phyloP scores from a whole-genome alignment of 2,113 vertebrate species.

The Siniperca knerii region DNA sequence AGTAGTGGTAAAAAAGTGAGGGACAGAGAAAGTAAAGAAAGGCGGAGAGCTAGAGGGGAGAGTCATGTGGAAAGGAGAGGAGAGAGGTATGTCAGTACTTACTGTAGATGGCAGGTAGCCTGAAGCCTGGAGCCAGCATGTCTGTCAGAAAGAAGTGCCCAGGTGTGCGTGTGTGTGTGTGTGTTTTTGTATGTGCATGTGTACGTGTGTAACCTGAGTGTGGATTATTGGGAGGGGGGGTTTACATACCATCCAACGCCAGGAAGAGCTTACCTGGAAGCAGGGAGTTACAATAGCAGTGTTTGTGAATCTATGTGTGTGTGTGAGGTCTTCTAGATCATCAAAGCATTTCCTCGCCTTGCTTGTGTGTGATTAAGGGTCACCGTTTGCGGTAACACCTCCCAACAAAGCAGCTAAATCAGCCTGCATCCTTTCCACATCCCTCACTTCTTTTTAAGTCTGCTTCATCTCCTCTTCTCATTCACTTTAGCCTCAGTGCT shows the following conservation, averaged over 20 bases:
- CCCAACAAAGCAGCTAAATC: slow-evolving; percentile 65
- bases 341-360: slow-evolving; percentile 68
- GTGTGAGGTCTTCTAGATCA: slow-evolving; percentile 68
- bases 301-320: slow-evolving; percentile 57
- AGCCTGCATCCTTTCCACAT: slow-evolving; percentile 46
- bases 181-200: neutral
- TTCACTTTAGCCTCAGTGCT: slow-evolving; percentile 35
- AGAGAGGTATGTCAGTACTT: slow-evolving; percentile 74
- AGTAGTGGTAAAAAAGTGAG: slow-evolving; percentile 27
- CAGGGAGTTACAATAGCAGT: slow-evolving; percentile 63
- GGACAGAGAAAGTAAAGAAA: slow-evolving; percentile 55
- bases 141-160: slow-evolving; percentile 77
- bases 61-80: slow-evolving; percentile 49
- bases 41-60: slow-evolving; percentile 41
- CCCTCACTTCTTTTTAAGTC: slow-evolving; percentile 26
- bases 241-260: slow-evolving; percentile 70
- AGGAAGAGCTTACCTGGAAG: slow-evolving; percentile 76
- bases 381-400: slow-evolving; percentile 66
- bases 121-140: slow-evolving; percentile 81
- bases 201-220: slow-evolving; percentile 66
- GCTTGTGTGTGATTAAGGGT: slow-evolving; percentile 68
- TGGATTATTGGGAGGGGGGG: slow-evolving; percentile 62
- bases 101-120: slow-evolving; percentile 81
- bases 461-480: slow-evolving; percentile 33
- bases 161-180: slow-evolving; percentile 67